Evolutionary conservation across 92 coral and sea anemone genomes (phyloP).

Genomic region (Virgularia gustaviana): DNA sequence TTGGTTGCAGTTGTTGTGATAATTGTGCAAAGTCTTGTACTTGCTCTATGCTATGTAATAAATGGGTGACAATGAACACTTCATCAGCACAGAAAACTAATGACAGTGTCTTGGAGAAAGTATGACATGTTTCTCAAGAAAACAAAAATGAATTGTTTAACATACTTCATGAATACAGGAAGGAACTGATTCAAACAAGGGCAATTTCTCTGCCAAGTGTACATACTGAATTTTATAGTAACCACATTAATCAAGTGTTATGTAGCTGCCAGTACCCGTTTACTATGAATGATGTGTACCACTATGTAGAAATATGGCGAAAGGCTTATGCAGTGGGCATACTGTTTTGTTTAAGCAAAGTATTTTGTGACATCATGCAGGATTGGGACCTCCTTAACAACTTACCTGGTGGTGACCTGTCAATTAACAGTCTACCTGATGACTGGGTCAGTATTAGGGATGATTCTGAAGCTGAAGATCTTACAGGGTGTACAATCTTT

Average conservation of each 20-base stretch:
- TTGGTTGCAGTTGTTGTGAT: background rate
- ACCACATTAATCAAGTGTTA: slow-evolving; percentile 15
- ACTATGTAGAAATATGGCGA: background rate
- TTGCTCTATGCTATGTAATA: background rate
- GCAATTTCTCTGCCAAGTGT: background rate
- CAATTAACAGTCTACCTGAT: slow-evolving; percentile 28
- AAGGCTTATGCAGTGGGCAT: background rate
- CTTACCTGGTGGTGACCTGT: slow-evolving; percentile 6
- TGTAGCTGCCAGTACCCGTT: slow-evolving; percentile 10
- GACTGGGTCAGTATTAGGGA: slow-evolving; percentile 26
- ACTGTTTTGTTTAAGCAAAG: background rate
- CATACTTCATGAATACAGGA: background rate
- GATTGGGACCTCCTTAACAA: background rate
- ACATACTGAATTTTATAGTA: slow-evolving; percentile 28
- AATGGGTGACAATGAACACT: slow-evolving; percentile 5
- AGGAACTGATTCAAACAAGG: background rate
- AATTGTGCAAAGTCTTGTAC: background rate
- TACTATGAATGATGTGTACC: slow-evolving; percentile 1
- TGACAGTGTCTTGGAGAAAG: background rate
- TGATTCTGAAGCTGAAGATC: slow-evolving; percentile 25
- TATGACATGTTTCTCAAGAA: background rate
- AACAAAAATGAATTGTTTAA: background rate
- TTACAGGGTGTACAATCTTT: slow-evolving; percentile 9
- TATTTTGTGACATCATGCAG: slow-evolving; percentile 1
- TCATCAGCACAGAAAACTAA: background rate